These are phyloP conservation scores for Hyphantria cunea DNA, from an alignment of 1,140 invertebrate genomes.

Conservation along the genomic window DNA sequence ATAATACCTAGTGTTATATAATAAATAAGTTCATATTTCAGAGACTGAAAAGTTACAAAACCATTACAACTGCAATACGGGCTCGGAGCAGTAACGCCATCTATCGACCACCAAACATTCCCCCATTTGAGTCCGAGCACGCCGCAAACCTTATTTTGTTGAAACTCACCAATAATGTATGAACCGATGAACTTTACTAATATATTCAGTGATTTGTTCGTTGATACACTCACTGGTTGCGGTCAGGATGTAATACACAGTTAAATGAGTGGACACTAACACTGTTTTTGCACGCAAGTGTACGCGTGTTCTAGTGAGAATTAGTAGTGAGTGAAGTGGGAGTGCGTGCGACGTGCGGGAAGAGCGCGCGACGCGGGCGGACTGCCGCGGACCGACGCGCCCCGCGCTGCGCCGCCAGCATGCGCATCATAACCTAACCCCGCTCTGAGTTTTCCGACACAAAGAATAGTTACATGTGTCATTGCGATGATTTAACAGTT, in stretches of 20 bases:
- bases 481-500: not conserved
- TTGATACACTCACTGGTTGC: conserved; percentile 10
- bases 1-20: conserved; percentile 45
- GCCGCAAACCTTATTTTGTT: conserved; percentile 20
- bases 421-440: conserved; percentile 49
- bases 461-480: conserved; percentile 48
- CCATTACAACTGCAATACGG: conserved; percentile 65
- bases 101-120: conserved; percentile 37
- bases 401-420: conserved; percentile 44
- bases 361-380: conserved; percentile 44
- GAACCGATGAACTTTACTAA: conserved; percentile 10
- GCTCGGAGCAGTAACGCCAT: conserved; percentile 58
- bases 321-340: conserved; percentile 8
- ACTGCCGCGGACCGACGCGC: conserved; percentile 58
- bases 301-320: conserved; percentile 17
- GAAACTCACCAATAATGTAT: conserved; percentile 25
- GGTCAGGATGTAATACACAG: conserved; percentile 1
- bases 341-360: conserved; percentile 37
- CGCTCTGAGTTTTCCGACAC: conserved; percentile 42
- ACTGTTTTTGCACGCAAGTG: conserved; percentile 7
- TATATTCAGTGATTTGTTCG: conserved; percentile 1
- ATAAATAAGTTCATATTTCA: conserved; percentile 44
- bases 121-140: conserved; percentile 6
- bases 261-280: conserved; percentile 6
- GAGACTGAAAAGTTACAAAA: conserved; percentile 46